Base-by-base conservation (phyloP, 2,888 invertebrate genomes). In the Coelopa pilipes region DNA sequence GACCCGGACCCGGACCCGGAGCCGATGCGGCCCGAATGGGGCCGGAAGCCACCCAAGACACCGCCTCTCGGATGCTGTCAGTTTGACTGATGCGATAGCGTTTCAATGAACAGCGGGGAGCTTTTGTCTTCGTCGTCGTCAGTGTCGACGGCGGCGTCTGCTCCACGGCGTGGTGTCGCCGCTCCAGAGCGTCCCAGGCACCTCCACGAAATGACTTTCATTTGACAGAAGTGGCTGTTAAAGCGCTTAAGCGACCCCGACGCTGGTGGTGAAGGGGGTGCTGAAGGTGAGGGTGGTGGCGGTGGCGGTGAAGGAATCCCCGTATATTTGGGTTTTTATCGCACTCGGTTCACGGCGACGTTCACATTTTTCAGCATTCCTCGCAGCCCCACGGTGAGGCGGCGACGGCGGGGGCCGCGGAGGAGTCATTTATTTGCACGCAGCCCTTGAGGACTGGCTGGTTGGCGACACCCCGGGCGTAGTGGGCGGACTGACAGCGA, bases 71-170 rank as follows among this genome's bases (percentile, higher is more conserved):
- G 59, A 19, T 63, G 68, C 73, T 77, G 77, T 75, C 77, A 77
- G 69, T 77, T 74, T 77, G 76, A 77, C 76, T 76, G 77, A 77
- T 77, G 76, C 74, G 70, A 66, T 76, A 76, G 74, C 75, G 77
- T 77, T 77, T 74, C 77, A 68, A 77, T 76, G 73, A 77, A 77
- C 75, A 76, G 75, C 75, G 68, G 72, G 76, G 71, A 74, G 65
- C 70, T 34, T 34, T 34, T 34, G 34, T 34, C 34, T 60, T 60
- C 34, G 15, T 24, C 34, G 19, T 68, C 55, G 15, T 57, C 57
- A 7, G 21, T 45, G 9, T 47, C 59, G 13, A 45, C 24, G 57
- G 10, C 34, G 34, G 2, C 34, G 34, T 34, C 34, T 34, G 34
- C 34, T 34, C 34, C 34, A 4, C 34, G 34, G 34, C 34, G 2